A percentile compares a stretch with the other conserved stretches of the same genome.
phyloP scores from a whole-genome alignment of 1,140 invertebrate species.

The Caenorhabditis tropicalis region DNA sequence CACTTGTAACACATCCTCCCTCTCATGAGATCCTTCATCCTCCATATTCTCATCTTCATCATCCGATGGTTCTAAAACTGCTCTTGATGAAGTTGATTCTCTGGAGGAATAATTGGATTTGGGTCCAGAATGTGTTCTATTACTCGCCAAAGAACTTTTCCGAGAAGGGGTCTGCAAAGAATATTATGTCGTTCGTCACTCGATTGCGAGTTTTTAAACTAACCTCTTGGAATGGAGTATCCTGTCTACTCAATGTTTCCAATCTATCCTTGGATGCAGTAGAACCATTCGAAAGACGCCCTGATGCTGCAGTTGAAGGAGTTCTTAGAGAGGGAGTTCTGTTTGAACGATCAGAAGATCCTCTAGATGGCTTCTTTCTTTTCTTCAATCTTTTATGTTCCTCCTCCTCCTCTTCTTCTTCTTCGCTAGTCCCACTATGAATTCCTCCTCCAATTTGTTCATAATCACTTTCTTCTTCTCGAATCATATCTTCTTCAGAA shows the following conservation, averaged over 20 bases:
- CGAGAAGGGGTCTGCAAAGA: not conserved
- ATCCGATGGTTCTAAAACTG: conserved; percentile 3
- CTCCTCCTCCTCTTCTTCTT: conserved; percentile 41
- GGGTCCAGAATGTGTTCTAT: not conserved
- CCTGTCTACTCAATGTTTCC: not conserved
- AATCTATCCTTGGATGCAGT: not conserved
- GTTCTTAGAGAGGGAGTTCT: not conserved
- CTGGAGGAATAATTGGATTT: not conserved
- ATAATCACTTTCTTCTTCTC: conserved; percentile 26
- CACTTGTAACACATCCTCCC: too few species aligned
- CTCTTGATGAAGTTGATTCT: not conserved
- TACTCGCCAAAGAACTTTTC: not conserved
- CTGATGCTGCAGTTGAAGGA: not conserved
- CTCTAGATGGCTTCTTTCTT: not conserved
- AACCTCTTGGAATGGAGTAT: not conserved
- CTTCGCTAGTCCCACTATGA: not conserved
- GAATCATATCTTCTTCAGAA: conserved; percentile 16
- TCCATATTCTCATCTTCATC: not conserved
- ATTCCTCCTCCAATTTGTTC: not conserved
- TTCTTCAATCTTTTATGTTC: not conserved
- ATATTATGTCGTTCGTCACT: too few species aligned
- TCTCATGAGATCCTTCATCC: not conserved
- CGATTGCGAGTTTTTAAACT: too few species aligned
- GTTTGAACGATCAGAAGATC: not conserved
- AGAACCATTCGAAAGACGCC: not conserved